Base-by-base conservation (phyloP, 2,888 invertebrate species). In the Rotaria sp. region DNA sequence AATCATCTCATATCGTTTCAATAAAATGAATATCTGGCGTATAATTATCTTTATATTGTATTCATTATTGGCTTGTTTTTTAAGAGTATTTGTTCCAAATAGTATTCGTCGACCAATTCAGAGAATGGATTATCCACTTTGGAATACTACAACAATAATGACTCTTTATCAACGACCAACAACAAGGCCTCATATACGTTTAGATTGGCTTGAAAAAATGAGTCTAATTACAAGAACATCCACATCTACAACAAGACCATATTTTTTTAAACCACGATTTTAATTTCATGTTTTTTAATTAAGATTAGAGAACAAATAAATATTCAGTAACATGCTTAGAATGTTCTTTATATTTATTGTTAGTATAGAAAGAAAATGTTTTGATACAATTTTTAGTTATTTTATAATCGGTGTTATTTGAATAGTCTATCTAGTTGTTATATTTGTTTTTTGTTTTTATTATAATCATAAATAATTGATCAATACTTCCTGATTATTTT, bases 11-110 rank as follows among this genome's bases (percentile, higher is more conserved):
- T 24, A 24, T 52, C 5, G 24, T 4, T 8, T 52, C 24, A 24
- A 52, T 52, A 67, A 30, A 67, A 67, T 67, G 67, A 67, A 67
- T 38, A 67, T 67, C 35, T 67, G 67, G 67, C 67, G 67, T 35
- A 35, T 67, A 35, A 30, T 67, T 35, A 67, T 67, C 35, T 67
- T 67, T 26, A 35, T 67, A 35, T 35, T 67, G 67, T 67, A 67
- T 67, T 30, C 67, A 38, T 18, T 67, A 67, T 0, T 67, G 18
- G 67, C 67, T 35, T 67, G 67, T 35, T 67, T 67, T 35, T 67
- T 35, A 18, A 67, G 21, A 67, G 67, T 67, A 67, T 67, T 67
- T 10, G 35, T 35, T 67, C 35, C 67, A 35, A 35, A 67, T 67
- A 35, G 35, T 67, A 15, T 7, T 30, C 67, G 67, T 67, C 67